phyloP scores from a whole-genome alignment of 1,140 invertebrate genomes.

The Sinonovacula constricta region DNA sequence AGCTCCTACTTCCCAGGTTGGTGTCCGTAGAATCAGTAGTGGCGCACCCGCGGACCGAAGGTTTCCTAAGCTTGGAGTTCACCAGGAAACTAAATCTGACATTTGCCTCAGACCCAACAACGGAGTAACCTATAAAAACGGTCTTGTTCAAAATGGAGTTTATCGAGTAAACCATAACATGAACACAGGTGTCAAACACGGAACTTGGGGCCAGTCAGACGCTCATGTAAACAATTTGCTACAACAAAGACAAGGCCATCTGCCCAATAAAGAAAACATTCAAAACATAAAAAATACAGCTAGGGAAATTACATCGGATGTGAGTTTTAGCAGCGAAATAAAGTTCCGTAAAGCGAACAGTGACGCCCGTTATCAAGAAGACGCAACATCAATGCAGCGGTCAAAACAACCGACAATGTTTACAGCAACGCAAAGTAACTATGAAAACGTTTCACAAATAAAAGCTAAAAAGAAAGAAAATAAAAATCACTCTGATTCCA shows the following conservation, averaged over 20 bases:
- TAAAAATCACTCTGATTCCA: background rate
- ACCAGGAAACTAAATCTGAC: too few relatives aligned
- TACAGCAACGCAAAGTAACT: conserved; percentile 5
- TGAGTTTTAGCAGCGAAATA: conserved; percentile 34
- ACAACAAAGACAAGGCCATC: too few relatives aligned
- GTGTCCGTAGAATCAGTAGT: conserved; percentile 10
- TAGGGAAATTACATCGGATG: background rate
- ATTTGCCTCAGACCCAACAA: too few relatives aligned
- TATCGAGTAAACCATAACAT: conserved; percentile 5
- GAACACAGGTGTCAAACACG: background rate
- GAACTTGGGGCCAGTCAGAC: background rate
- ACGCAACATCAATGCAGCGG: conserved; percentile 3
- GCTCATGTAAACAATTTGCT: conserved; percentile 2
- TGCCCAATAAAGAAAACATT: too few relatives aligned
- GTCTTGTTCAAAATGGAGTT: too few relatives aligned
- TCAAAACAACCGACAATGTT: conserved; percentile 4
- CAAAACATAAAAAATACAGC: background rate
- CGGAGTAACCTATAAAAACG: too few relatives aligned
- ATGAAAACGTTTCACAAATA: conserved; percentile 8
- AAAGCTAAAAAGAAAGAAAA: conserved; percentile 5
- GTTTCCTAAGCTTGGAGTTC: background rate
- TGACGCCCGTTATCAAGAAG: background rate
- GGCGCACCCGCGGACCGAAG: background rate
- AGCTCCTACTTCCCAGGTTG: conserved; percentile 26
- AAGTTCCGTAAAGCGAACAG: conserved; percentile 22